phyloP scores from a whole-genome alignment of 2,888 invertebrate species.

The Eudasyphora cyanicolor region DNA sequence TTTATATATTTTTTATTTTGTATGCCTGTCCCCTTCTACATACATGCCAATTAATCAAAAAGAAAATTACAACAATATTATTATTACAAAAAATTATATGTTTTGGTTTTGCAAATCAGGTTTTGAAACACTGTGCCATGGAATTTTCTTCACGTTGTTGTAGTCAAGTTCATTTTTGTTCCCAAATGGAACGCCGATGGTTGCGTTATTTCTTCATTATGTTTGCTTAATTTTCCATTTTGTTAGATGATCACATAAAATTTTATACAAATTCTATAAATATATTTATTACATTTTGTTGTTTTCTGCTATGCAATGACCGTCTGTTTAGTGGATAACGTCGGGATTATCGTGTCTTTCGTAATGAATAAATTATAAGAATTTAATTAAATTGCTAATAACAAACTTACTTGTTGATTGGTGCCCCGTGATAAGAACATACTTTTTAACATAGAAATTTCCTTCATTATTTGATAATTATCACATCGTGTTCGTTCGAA shows the following conservation, averaged over 20 bases:
- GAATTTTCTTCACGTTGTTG: no score
- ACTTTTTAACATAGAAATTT: constrained; percentile 24
- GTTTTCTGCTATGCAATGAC: neutral
- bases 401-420: constrained; percentile 17
- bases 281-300: neutral
- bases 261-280: constrained; percentile 9
- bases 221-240: constrained; percentile 63
- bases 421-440: neutral
- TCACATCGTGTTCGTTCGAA: neutral
- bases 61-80: no score
- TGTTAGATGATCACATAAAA: constrained; percentile 49
- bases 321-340: neutral
- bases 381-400: constrained; percentile 38
- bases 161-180: no score
- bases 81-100: no score
- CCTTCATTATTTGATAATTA: constrained; percentile 10
- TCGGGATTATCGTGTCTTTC: constrained; percentile 27
- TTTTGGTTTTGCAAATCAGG: no score
- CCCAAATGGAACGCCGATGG: no score
- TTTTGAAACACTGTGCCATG: no score
- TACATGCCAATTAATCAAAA: no score
- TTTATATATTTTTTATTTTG: no score
- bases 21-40: no score
- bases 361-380: constrained; percentile 35
- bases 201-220: constrained; percentile 48